These are phyloP conservation scores for Platalea minor DNA, from an alignment of 2,797 vertebrate genomes.

Conservation along the genomic window DNA sequence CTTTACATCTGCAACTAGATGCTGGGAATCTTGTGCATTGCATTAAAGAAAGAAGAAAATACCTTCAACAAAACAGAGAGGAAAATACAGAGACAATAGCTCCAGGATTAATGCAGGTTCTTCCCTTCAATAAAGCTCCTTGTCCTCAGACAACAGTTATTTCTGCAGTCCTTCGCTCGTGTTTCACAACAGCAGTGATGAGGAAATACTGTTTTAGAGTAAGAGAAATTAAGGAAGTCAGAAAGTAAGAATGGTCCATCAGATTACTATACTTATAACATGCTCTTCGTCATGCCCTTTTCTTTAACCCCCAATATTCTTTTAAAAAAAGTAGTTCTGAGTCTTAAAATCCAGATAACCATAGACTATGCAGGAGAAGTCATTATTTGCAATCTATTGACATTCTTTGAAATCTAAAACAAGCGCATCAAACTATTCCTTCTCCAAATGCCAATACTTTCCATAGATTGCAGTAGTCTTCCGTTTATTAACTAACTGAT, in stretches of 20 bases:
- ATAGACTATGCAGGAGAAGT: accelerated
- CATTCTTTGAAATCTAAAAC: background rate
- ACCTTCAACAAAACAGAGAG: background rate
- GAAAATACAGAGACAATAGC: background rate
- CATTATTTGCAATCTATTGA: background rate
- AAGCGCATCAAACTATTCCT: background rate
- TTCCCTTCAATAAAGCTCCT: constrained; percentile 36
- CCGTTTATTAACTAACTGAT: background rate
- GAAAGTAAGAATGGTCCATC: background rate
- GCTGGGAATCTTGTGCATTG: background rate
- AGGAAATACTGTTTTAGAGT: constrained; percentile 44
- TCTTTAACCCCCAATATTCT: background rate
- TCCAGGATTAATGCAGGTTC: constrained; percentile 18
- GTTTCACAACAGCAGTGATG: constrained; percentile 13
- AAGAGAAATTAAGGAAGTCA: constrained; percentile 33
- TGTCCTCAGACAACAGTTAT: constrained; percentile 21
- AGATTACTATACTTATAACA: background rate
- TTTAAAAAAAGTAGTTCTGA: background rate
- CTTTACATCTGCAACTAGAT: background rate
- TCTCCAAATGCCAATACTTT: background rate
- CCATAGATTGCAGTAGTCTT: background rate
- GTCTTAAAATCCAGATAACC: background rate
- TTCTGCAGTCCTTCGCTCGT: background rate
- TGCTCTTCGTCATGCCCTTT: background rate
- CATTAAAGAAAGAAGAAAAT: background rate